These are phyloP conservation scores for Zophobas atratus DNA, from an alignment of 1,140 invertebrate species.

Conservation along the genomic window DNA sequence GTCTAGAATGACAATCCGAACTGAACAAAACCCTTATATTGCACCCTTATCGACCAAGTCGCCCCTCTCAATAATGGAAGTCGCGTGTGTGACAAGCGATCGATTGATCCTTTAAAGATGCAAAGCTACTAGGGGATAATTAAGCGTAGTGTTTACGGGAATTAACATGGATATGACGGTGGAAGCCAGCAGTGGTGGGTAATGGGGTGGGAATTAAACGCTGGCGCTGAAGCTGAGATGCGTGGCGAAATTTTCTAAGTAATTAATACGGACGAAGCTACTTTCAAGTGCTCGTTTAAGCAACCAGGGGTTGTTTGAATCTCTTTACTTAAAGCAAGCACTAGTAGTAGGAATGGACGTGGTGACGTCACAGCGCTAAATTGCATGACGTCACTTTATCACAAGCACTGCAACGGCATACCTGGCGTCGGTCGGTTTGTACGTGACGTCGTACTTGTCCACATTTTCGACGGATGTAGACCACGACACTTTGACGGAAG, in stretches of 20 bases:
- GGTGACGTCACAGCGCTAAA: too few species aligned
- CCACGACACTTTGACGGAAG: constrained; percentile 87
- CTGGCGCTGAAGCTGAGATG: too few species aligned
- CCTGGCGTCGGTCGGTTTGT: constrained; percentile 86
- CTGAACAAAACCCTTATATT: constrained; percentile 30
- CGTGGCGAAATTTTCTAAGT: too few species aligned
- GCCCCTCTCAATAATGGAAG: constrained; percentile 26
- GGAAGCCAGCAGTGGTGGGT: too few species aligned
- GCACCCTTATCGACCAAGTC: constrained; percentile 31
- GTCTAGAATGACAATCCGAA: constrained; percentile 23
- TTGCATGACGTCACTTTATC: not conserved
- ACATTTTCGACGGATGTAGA: constrained; percentile 82
- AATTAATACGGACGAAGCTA: too few species aligned
- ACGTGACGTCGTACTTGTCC: constrained; percentile 89
- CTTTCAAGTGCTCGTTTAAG: too few species aligned
- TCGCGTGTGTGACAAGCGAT: constrained; percentile 23
- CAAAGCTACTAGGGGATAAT: constrained; percentile 9
- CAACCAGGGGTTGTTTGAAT: too few species aligned
- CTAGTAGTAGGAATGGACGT: too few species aligned
- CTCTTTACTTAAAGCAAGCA: too few species aligned
- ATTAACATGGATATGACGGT: not conserved
- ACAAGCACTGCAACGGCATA: constrained; percentile 64
- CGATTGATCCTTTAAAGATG: constrained; percentile 32
- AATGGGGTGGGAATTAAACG: too few species aligned
- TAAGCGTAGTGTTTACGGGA: not conserved